Evolutionary conservation across 2,888 invertebrate species (phyloP), one percentile per base, ranked within the genome.

Genomic region (Dicranocentrus wangi): DNA sequence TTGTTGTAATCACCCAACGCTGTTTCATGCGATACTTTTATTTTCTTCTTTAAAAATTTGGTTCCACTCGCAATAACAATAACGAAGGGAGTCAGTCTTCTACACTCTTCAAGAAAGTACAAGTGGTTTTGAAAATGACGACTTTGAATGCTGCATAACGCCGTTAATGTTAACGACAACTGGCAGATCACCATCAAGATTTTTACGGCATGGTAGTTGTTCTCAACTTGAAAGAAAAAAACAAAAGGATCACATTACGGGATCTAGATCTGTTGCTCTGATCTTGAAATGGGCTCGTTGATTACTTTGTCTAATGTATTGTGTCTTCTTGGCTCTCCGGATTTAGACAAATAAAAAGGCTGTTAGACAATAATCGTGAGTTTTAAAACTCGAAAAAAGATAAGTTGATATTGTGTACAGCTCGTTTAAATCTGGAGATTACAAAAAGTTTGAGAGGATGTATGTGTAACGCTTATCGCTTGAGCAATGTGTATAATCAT

Each of bases 91-190:
- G 39, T 39, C 55, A 39, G 39, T 58, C 39, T 7, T n/a, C 7
- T 13, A 15, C 58, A 68, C 32, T 43, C 5, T 47, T 21, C 10
- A 47, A 60, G 60, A 80, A 72, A 80, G 68, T 60, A 69, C 47
- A 80, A 80, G 79, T 80, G 79, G 72, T 80, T 80, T 72, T 39
- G 66, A 72, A 72, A 80, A 80, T n/a, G n/a, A n/a, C 32, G 66
- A 61, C 60, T 72, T 68, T 61, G 69, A 77, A 77, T n/a, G 53
- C 66, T 66, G 66, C 66, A 76, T 58, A n/a, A n/a, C 60, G 42
- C 63, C 72, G 47, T 80, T 80, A 80, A 80, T 68, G 72, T 61
- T 80, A 80, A 80, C 72, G 72, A 80, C 79, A 72, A 72, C 58
- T 66, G 72, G 58, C 60, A 66, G 69, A 77, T 77, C 60, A 68